These are phyloP conservation scores for Coptodon rendalli DNA, from an alignment of 2,113 vertebrate species.

Conservation along the genomic window DNA sequence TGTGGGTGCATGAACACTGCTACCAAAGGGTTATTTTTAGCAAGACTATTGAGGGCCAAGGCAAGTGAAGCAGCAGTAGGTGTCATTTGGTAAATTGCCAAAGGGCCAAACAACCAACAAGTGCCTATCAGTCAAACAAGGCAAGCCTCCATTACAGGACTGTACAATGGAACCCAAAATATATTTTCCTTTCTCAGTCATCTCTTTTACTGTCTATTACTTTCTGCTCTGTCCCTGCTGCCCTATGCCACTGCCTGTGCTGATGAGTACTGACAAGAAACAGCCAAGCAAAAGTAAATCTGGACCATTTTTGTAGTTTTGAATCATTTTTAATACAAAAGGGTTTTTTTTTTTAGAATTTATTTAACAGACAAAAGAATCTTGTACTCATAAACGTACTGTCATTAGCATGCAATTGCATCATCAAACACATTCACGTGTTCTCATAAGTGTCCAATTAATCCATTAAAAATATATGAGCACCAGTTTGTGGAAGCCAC, in stretches of 20 bases:
- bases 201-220: not conserved
- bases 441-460: not conserved
- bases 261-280: not conserved
- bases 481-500: not conserved
- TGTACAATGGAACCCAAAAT: not conserved
- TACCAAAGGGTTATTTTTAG: slow-evolving; percentile 12
- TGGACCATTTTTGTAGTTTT: not conserved
- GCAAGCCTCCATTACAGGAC: not conserved
- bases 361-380: not conserved
- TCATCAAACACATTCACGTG: not conserved
- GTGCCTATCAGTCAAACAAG: slow-evolving; percentile 6
- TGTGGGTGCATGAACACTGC: not conserved
- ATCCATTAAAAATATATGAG: not conserved
- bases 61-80: not conserved
- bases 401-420: not conserved
- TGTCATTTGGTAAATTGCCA: slow-evolving; percentile 9
- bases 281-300: not conserved
- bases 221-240: not conserved
- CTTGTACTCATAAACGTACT: not conserved
- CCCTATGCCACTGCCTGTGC: not conserved
- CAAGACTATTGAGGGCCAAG: not conserved
- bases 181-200: not conserved
- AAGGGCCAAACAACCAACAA: slow-evolving; percentile 13
- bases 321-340: not conserved
- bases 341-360: not conserved